Conservation (phyloP, 2,888 invertebrate genomes). For the Pheosia tremula region DNA sequence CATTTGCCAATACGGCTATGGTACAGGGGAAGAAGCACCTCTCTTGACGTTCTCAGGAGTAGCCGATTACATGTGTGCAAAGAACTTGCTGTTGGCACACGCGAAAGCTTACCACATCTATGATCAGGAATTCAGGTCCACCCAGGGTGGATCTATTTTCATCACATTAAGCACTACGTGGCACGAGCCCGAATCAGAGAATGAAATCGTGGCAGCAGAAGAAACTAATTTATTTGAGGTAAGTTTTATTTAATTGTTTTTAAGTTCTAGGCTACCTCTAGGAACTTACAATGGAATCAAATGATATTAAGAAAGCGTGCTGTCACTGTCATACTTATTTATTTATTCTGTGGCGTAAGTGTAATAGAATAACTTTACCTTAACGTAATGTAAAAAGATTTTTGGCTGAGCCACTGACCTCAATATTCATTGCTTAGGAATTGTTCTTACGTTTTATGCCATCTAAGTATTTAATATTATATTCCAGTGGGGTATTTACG, state of each 20-base stretch:
- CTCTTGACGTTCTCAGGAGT: neutral
- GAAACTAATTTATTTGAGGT: constrained; percentile 76
- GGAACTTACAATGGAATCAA: too few species aligned
- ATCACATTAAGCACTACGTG: constrained; percentile 43
- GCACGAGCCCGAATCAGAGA: constrained; percentile 68
- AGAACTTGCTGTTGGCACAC: neutral
- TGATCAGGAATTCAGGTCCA: neutral
- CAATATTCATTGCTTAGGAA: too few species aligned
- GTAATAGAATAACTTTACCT: too few species aligned
- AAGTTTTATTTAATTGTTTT: constrained; percentile 18
- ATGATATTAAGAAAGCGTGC: too few species aligned
- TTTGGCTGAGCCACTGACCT: too few species aligned
- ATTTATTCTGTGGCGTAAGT: neutral
- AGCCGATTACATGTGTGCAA: neutral
- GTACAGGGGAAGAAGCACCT: constrained; percentile 35
- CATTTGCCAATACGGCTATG: constrained; percentile 71
- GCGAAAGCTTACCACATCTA: neutral
- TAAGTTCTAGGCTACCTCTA: too few species aligned
- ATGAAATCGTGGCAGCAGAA: constrained; percentile 73
- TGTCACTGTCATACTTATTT: too few species aligned
- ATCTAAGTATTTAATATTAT: constrained; percentile 6
- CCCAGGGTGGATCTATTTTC: neutral
- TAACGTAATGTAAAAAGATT: too few species aligned
- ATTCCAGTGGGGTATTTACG: constrained; percentile 81
- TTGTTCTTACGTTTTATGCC: too few species aligned